Conservation (phyloP, 2,113 vertebrate genomes). For the Takifugu bimaculatus region DNA sequence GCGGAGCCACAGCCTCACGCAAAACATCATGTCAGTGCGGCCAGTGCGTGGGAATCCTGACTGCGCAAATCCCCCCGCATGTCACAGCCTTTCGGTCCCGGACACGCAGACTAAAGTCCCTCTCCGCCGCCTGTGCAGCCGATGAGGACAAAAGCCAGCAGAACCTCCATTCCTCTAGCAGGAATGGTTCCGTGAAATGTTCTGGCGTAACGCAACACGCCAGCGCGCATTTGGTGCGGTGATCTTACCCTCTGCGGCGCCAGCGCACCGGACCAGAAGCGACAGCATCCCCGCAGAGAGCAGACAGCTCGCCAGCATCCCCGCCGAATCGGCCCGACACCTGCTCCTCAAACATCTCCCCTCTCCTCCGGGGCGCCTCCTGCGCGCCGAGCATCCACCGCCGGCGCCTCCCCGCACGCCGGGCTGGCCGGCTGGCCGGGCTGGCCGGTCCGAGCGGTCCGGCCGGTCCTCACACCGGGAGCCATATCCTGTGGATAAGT, state of each 20-base stretch:
- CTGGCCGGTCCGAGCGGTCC: conserved; percentile 42
- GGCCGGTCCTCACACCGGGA: conserved; percentile 68
- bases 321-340: conserved; percentile 42
- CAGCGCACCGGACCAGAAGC: conserved; percentile 63
- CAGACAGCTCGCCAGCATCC: conserved; percentile 61
- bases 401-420: conserved; percentile 32
- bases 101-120: background rate
- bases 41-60: conserved; percentile 1
- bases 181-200: background rate
- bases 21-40: conserved; percentile 19
- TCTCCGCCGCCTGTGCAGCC: background rate
- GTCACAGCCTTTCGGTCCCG: background rate
- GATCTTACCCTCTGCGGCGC: conserved; percentile 73
- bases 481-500: conserved; percentile 74
- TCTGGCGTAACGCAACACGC: conserved; percentile 14
- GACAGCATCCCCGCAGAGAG: conserved; percentile 61
- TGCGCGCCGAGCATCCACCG: conserved; percentile 30
- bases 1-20: conserved; percentile 22
- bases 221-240: conserved; percentile 10
- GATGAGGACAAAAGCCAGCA: too few relatives aligned
- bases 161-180: background rate
- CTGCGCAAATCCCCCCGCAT: conserved; percentile 7
- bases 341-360: conserved; percentile 55
- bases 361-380: conserved; percentile 48
- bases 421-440: conserved; percentile 42